A percentile compares a stretch with the other conserved stretches of the same genome.
These are phyloP conservation scores for Hirundichthys speculiger DNA, from an alignment of 2,113 vertebrate genomes.

Conservation along the genomic window DNA sequence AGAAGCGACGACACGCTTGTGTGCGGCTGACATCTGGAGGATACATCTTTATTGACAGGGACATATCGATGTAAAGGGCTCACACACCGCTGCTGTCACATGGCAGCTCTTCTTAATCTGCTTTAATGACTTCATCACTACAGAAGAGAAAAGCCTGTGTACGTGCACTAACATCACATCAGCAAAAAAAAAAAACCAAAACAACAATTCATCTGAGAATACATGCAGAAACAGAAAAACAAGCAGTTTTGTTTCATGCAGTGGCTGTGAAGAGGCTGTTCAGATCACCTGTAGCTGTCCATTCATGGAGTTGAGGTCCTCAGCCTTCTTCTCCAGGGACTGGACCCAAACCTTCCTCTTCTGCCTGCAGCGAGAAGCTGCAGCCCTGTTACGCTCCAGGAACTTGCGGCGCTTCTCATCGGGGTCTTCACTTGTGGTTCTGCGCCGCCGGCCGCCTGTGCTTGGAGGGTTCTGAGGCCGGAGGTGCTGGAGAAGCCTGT, in stretches of 20 bases:
- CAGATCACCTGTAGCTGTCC: conserved; percentile 90
- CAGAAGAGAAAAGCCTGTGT: conserved; percentile 63
- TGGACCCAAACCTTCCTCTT: conserved; percentile 99
- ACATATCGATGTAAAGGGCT: conserved; percentile 79
- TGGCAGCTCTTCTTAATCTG: conserved; percentile 80
- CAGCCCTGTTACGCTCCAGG: conserved; percentile 94
- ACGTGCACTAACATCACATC: conserved; percentile 19
- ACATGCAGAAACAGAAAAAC: neutral
- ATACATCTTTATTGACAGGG: conserved; percentile 88
- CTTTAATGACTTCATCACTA: conserved; percentile 84
- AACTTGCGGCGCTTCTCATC: conserved; percentile 98
- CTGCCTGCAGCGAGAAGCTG: conserved; percentile 94
- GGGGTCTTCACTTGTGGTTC: conserved; percentile 95
- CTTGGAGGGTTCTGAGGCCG: conserved; percentile 89
- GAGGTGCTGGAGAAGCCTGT: conserved; percentile 91
- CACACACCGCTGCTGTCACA: conserved; percentile 76
- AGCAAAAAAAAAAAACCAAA: conserved; percentile 36
- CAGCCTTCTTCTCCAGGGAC: conserved; percentile 94
- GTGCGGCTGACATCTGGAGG: conserved; percentile 86
- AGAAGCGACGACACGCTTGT: conserved; percentile 83
- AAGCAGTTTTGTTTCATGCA: conserved; percentile 11
- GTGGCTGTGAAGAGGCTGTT: neutral
- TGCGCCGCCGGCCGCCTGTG: conserved; percentile 92
- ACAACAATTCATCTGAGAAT: conserved; percentile 20
- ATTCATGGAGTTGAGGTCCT: conserved; percentile 92